phyloP scores from a whole-genome alignment of 2,888 invertebrate genomes.

The Pseudococcus longispinus region DNA sequence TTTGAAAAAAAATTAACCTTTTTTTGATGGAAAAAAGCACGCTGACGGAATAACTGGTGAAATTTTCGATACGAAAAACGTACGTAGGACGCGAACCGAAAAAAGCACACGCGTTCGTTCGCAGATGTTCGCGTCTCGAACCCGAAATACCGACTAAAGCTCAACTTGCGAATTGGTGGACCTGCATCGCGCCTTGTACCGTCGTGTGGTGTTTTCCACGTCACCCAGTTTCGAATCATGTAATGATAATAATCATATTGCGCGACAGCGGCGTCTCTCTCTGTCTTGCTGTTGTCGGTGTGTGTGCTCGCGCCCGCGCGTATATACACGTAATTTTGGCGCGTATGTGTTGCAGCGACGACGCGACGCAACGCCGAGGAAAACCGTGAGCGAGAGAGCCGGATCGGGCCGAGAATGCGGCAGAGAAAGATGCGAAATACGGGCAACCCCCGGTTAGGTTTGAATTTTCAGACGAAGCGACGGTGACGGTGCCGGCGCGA shows the following conservation, averaged over 20 bases:
- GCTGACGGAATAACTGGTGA: background rate
- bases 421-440: background rate
- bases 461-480: background rate
- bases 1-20: background rate
- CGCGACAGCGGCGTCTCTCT: slow-evolving; percentile 37
- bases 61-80: background rate
- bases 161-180: slow-evolving; percentile 52
- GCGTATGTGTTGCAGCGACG: slow-evolving; percentile 40
- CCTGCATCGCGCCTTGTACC: background rate
- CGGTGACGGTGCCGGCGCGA: slow-evolving; percentile 29
- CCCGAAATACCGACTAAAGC: slow-evolving; percentile 52
- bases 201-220: slow-evolving; percentile 36
- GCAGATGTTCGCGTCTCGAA: slow-evolving; percentile 41
- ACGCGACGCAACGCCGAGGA: slow-evolving; percentile 36
- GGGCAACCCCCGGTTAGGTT: slow-evolving; percentile 26
- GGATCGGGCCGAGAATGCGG: background rate
- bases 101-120: background rate
- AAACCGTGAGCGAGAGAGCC: background rate
- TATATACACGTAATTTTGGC: background rate
- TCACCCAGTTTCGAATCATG: slow-evolving; percentile 48
- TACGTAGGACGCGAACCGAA: background rate
- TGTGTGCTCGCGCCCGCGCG: background rate
- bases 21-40: background rate
- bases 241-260: slow-evolving; percentile 48
- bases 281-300: background rate